A percentile compares a stretch with the other conserved stretches of the same genome.
Evolutionary conservation across 2,113 vertebrate species (phyloP).

Genomic region (Chionodraco myersi): DNA sequence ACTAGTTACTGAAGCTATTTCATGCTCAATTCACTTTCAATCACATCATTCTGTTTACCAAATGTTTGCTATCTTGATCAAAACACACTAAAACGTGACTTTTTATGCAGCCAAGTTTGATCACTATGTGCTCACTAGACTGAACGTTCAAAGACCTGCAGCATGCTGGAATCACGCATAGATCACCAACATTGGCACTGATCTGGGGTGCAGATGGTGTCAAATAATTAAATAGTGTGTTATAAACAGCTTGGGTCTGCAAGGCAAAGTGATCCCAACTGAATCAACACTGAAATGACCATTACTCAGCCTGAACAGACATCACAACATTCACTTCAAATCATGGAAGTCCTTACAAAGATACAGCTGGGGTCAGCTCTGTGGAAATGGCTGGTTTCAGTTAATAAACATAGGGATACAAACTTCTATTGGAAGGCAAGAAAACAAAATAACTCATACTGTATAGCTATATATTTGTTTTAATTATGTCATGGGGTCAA

Average conservation of each 20-base stretch:
- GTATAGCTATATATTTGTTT: not conserved
- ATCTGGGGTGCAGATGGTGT: constrained; percentile 34
- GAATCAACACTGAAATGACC: constrained; percentile 45
- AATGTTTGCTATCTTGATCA: not conserved
- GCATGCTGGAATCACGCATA: constrained; percentile 26
- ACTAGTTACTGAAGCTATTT: not conserved
- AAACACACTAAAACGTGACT: not conserved
- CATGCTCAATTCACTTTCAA: not conserved
- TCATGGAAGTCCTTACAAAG: constrained; percentile 10
- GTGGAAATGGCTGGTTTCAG: constrained; percentile 10
- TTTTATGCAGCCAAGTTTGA: not conserved
- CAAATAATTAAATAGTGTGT: constrained; percentile 22
- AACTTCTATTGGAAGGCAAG: constrained; percentile 14
- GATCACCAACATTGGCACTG: constrained; percentile 18
- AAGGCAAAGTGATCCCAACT: constrained; percentile 45
- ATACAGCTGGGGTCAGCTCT: not conserved
- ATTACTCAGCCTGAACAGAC: constrained; percentile 38
- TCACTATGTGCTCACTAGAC: constrained; percentile 4
- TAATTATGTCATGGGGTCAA: not conserved
- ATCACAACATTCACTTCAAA: constrained; percentile 36
- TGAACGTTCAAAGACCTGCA: constrained; percentile 21
- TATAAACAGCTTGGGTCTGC: constrained; percentile 36
- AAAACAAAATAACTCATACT: not conserved
- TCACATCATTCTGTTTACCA: not conserved
- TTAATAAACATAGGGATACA: constrained; percentile 7